Base-by-base conservation (phyloP, 2,888 invertebrate species). In the Agrilus biguttatus region DNA sequence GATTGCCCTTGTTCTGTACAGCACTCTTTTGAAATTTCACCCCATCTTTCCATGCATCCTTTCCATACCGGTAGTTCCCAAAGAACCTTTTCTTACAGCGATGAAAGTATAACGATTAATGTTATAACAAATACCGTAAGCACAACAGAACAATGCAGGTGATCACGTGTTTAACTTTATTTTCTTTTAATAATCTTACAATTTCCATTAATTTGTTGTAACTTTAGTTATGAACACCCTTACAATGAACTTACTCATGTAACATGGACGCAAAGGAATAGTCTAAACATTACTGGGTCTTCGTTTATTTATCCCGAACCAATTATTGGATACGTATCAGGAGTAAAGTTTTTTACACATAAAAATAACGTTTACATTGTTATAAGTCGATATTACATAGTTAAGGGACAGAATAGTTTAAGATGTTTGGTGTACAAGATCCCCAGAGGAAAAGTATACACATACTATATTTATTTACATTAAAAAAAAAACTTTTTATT, bases 91-190 rank as follows among this genome's bases (percentile, higher is more conserved):
- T 60, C 54, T 41, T 64, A 59, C 44, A 51, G 57, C 39, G 54
- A 57, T 47, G 55, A 53, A 12, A 48, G 45, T 12, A 51, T 59
- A 40, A 53, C 51, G 14, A 45, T 61, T n/a, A 55, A 62, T 48
- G 47, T 64, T 14, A 51, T 59, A 14, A 63, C 62, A 0, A 58
- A 59, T 42, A 60, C 57, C 40, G 49, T 58, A 38, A 64, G 61
- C 47, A 57, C 51, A 12, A 54, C 51, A 37, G 41, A 50, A 8
- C 38, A 40, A 19, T 66, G 65, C 53, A 55, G 46, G 51, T 47
- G 43, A 48, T 42, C 43, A 35, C 10, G 2, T 35, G 6, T 33
- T 37, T 19, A 33, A 39, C 8, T 8, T 34, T 39, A 33, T 14
- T 12, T 19, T 28, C 8, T 28, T 39, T 39, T 42, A 7, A 28